Percentiles rank a stretch among this genome's conserved stretches.
Evolutionary conservation across 2,888 invertebrate species (phyloP).

Genomic region (Andrena hattorfiana): DNA sequence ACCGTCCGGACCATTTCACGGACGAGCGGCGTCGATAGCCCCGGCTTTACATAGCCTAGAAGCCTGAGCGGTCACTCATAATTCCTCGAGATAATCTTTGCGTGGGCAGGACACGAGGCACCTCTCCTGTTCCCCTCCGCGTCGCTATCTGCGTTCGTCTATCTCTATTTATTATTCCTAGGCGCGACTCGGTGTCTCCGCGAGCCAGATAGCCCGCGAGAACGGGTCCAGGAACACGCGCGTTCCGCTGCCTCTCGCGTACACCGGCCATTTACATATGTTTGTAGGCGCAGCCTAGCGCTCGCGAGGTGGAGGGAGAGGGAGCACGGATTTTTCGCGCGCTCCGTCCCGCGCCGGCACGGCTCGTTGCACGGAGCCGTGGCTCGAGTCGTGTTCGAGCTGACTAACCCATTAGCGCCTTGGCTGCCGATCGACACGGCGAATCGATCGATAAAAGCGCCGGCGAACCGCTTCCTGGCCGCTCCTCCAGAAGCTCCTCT

Average conservation of each 20-base stretch:
- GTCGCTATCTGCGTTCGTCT: slow-evolving; percentile 75
- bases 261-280: slow-evolving; percentile 55
- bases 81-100: slow-evolving; percentile 82
- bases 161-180: slow-evolving; percentile 83
- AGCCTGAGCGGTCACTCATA: slow-evolving; percentile 79
- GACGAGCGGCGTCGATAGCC: slow-evolving; percentile 59
- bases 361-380: slow-evolving; percentile 39
- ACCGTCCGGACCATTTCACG: slow-evolving; percentile 49
- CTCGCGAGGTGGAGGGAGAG: slow-evolving; percentile 8
- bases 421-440: slow-evolving; percentile 71
- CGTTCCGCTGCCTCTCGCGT: slow-evolving; percentile 24
- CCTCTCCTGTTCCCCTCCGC: slow-evolving; percentile 57
- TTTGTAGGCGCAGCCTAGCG: slow-evolving; percentile 33
- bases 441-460: slow-evolving; percentile 72
- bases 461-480: slow-evolving; percentile 57
- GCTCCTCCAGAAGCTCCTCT: background rate
- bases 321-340: slow-evolving; percentile 62
- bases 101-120: slow-evolving; percentile 77
- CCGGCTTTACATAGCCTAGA: slow-evolving; percentile 77
- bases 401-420: slow-evolving; percentile 74
- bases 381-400: slow-evolving; percentile 60
- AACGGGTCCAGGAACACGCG: slow-evolving; percentile 52
- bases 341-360: slow-evolving; percentile 46
- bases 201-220: slow-evolving; percentile 52
- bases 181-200: slow-evolving; percentile 71